Evolutionary conservation across 30 jellyfish, hydroid and myxozoan genomes (phyloP).

Genomic region (Chironex yamaguchii): DNA sequence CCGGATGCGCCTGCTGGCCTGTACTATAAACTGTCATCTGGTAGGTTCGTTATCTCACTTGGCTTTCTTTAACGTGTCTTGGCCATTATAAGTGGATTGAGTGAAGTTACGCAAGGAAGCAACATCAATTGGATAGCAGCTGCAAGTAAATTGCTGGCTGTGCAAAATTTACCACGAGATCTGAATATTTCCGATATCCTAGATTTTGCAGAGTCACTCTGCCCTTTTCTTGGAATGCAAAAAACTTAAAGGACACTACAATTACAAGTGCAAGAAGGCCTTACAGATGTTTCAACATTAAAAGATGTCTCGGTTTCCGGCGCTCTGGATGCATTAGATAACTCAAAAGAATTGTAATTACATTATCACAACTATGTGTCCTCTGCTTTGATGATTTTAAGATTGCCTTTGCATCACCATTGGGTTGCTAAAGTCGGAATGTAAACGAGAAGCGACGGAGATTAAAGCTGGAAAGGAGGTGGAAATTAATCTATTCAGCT

Average conservation of each 20-base stretch:
- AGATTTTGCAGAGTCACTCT: background rate
- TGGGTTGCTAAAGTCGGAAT: background rate
- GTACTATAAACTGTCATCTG: background rate
- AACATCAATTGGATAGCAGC: background rate
- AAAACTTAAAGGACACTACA: background rate
- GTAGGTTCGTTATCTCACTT: background rate
- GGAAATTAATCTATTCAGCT: background rate
- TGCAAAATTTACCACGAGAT: background rate
- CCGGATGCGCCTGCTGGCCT: background rate
- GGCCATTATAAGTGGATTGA: background rate
- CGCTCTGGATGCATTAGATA: background rate
- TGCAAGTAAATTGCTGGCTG: background rate
- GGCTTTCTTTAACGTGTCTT: background rate
- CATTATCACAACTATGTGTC: background rate
- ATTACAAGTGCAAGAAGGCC: background rate
- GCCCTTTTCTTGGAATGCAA: background rate
- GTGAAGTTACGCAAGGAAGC: background rate
- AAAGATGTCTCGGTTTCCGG: background rate
- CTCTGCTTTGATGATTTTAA: background rate
- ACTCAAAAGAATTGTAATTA: background rate
- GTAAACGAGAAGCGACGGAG: background rate
- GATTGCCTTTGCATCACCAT: background rate
- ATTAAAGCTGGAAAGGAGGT: background rate
- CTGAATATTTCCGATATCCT: background rate
- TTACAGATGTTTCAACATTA: background rate